phyloP scores from a whole-genome alignment of 2,888 invertebrate species.

The Camponotus fellah region DNA sequence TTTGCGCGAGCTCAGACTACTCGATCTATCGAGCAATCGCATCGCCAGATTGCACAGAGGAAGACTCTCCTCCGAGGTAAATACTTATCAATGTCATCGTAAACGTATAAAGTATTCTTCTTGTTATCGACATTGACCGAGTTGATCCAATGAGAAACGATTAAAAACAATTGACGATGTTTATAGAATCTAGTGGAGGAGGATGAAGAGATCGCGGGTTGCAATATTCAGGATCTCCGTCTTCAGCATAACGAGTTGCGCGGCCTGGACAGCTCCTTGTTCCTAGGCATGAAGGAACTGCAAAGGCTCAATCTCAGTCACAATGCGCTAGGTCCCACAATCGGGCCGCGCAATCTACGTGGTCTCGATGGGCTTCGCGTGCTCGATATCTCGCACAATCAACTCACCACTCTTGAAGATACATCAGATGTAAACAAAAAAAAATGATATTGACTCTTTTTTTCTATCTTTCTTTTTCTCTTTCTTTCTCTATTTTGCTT shows the following conservation, averaged over 20 bases:
- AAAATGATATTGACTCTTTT: not conserved
- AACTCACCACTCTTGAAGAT: slow-evolving; percentile 92
- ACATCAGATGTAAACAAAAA: slow-evolving; percentile 90
- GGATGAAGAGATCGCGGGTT: slow-evolving; percentile 84
- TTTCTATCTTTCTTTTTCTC: not conserved
- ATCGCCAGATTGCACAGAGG: slow-evolving; percentile 87
- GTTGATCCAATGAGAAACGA: not conserved
- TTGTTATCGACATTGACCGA: not conserved
- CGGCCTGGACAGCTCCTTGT: slow-evolving; percentile 91
- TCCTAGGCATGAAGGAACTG: slow-evolving; percentile 91
- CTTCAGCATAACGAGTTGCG: slow-evolving; percentile 92
- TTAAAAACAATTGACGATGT: slow-evolving; percentile 8
- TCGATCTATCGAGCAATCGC: slow-evolving; percentile 93
- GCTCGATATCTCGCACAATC: slow-evolving; percentile 93
- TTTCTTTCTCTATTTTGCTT: slow-evolving; percentile 4
- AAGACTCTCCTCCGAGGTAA: slow-evolving; percentile 82
- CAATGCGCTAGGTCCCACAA: slow-evolving; percentile 90
- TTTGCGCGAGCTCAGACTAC: slow-evolving; percentile 89
- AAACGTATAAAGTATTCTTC: not conserved
- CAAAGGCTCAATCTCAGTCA: slow-evolving; percentile 91
- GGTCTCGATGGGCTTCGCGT: slow-evolving; percentile 92
- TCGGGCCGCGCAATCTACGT: slow-evolving; percentile 92
- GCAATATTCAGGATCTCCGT: slow-evolving; percentile 90
- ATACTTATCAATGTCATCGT: slow-evolving; percentile 26
- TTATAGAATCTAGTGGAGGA: slow-evolving; percentile 92